These are phyloP conservation scores for Criorhina ranunculi DNA, from an alignment of 2,888 invertebrate species.

Conservation along the genomic window DNA sequence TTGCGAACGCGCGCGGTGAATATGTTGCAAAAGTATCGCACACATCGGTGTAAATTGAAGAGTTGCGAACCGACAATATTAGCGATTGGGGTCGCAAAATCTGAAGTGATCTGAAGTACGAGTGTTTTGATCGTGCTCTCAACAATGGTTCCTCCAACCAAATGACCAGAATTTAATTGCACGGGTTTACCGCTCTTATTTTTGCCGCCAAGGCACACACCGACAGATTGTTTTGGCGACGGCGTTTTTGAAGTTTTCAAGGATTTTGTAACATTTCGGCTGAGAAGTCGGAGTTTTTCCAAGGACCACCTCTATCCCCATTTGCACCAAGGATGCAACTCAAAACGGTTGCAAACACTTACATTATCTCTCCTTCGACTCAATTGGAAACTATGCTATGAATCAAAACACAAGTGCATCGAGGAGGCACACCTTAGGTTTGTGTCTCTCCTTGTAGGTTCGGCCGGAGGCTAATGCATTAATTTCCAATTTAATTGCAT, in stretches of 20 bases:
- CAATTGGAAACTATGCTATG: conserved; percentile 63
- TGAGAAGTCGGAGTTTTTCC: too few species aligned
- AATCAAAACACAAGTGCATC: conserved; percentile 56
- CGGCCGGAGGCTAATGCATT: conserved; percentile 72
- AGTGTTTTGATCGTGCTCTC: conserved; percentile 42
- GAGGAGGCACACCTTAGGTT: conserved; percentile 66
- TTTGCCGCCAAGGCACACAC: conserved; percentile 16
- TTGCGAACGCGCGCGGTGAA: conserved; percentile 51
- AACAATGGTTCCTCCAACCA: conserved; percentile 49
- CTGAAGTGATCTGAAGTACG: conserved; percentile 52
- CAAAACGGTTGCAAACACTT: too few species aligned
- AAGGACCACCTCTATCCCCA: too few species aligned
- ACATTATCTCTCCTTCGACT: conserved; percentile 16
- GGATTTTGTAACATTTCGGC: not conserved
- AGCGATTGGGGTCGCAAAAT: conserved; percentile 46
- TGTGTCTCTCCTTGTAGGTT: conserved; percentile 48
- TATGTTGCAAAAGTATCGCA: conserved; percentile 65
- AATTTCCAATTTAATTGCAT: conserved; percentile 69
- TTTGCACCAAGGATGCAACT: too few species aligned
- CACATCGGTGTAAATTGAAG: conserved; percentile 60
- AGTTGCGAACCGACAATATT: conserved; percentile 40
- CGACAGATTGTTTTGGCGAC: conserved; percentile 21
- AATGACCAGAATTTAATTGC: conserved; percentile 64
- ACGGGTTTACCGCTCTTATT: conserved; percentile 34
- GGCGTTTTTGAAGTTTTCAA: conserved; percentile 44